Base-by-base conservation (phyloP, 2,888 invertebrate genomes). In the Noctua janthina region DNA sequence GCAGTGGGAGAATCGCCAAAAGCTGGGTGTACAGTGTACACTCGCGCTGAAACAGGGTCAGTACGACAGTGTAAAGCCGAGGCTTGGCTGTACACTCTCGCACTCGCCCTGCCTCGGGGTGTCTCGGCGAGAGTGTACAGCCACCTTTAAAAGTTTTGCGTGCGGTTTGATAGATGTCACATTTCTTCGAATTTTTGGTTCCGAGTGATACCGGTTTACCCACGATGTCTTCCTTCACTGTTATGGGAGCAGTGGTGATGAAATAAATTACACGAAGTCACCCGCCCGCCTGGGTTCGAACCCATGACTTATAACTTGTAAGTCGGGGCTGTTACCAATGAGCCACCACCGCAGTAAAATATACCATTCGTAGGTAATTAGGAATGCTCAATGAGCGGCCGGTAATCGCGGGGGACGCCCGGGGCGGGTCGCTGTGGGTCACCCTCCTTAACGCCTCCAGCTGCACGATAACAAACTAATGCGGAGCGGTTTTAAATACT, bases 301-400 rank as follows among this genome's bases (percentile, higher is more conserved):
- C 7, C 15, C 62, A 62, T 0, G 15, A 7, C 62, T 7, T 15
- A 15, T 10, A 54, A 71, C 11, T 62, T 13, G 23, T 46, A 10
- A 35, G 17, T 17, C 17, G 29, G 64, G 8, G 23, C 10, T 29
- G 10, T 17, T 23, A 68, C 29, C 46, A 17, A 11, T 35, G 11
- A 23, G 23, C 23, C 23, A 74, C 23, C 69, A 29, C 15, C 29
- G 62, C 62, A 29, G 15, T 15, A 62, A 20, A 51, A 43, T 43
- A 43, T 35, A 82, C 66, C 75, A 75, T 72, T 76, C 76, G 88
- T 89, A 84, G 90, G 89, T 93, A 93, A 93, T 93, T 93, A 92
- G 88, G 82, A 81, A 90, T 89, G 92, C 90, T 93, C 93, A 93
- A 91, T 92, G 93, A 92, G 87, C 78, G 79, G 29, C 69, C 80